Evolutionary conservation across 2,797 vertebrate genomes (phyloP), one percentile per base, ranked within the genome.

Genomic region (Gallinago nigripennis): DNA sequence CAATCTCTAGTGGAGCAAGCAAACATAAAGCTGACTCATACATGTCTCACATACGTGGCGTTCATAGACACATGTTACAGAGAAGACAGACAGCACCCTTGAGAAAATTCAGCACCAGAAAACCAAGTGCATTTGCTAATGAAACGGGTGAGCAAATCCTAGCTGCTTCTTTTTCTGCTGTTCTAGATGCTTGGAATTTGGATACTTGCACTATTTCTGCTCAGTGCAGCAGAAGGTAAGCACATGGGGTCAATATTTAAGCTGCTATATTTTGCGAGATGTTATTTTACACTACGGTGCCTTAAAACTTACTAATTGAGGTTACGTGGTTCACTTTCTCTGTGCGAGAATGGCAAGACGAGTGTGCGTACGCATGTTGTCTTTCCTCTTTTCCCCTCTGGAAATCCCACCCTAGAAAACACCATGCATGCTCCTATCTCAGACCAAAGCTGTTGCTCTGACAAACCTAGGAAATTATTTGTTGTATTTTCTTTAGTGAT

Each of bases 111-210:
- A 80, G 54, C 66, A 80, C 27, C 63, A 66, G 63, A 54, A 87
- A 53, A 28, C 18, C 79, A 86, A 51, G n/a, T 2, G 16, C 2
- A 3, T 33, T 66, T 76, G 51, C 20, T 66, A 28, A 76, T 28
- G 3, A 1, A 60, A n/a, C 1, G 0, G 19, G 15, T 35, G 37
- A 69, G 31, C 30, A 82, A 66, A 39, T 48, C 50, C 68, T 65
- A 75, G 27, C 24, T 78, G 33, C 66, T 80, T 65, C 66, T 93
- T 77, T 95, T 86, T 92, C 76, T 87, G 1, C 73, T 43, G 5
- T 96, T 97, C 82, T 77, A 97, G 97, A 97, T 97, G 96, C 23
- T 79, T 60, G 73, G 64, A 30, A 53, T 95, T 83, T 96, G 96
- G 96, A 91, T 53, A 61, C 28, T 95, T 15, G 54, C 35, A 9